Evolutionary conservation across 2,888 invertebrate species (phyloP).

Genomic region (Chesias legatella): DNA sequence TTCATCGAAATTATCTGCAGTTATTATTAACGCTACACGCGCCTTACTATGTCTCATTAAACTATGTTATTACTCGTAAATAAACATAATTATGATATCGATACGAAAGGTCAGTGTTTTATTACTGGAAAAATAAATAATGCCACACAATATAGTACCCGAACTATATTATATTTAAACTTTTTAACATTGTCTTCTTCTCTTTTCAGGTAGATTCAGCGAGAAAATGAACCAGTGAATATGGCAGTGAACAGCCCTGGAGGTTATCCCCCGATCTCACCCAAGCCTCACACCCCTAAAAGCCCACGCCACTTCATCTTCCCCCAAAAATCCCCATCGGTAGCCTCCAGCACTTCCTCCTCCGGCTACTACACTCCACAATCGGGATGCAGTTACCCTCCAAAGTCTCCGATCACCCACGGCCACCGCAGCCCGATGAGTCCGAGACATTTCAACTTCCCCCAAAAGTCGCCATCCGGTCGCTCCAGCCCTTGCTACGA

Average conservation of each 20-base stretch:
- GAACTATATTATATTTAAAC: not conserved
- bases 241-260: slow-evolving; percentile 82
- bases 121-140: no score
- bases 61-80: no score
- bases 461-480: slow-evolving; percentile 68
- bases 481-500: slow-evolving; percentile 68
- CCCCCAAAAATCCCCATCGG: slow-evolving; percentile 76
- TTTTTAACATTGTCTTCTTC: slow-evolving; percentile 20
- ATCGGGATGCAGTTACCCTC: slow-evolving; percentile 73
- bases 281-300: slow-evolving; percentile 76
- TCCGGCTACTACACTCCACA: slow-evolving; percentile 80
- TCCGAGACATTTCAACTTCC: slow-evolving; percentile 81
- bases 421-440: slow-evolving; percentile 81
- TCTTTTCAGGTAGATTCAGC: slow-evolving; percentile 55
- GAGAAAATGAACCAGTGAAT: slow-evolving; percentile 51
- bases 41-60: no score
- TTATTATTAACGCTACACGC: no score
- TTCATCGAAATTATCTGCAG: no score
- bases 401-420: slow-evolving; percentile 75
- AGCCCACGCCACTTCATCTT: slow-evolving; percentile 79
- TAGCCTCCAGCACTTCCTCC: slow-evolving; percentile 75
- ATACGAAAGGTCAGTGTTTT: no score
- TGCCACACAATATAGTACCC: no score
- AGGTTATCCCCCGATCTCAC: slow-evolving; percentile 78
- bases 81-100: no score